A percentile compares a stretch with the other conserved stretches of the same genome.
Conservation (phyloP, 2,797 vertebrate species). For the Rhinoraja longicauda region DNA sequence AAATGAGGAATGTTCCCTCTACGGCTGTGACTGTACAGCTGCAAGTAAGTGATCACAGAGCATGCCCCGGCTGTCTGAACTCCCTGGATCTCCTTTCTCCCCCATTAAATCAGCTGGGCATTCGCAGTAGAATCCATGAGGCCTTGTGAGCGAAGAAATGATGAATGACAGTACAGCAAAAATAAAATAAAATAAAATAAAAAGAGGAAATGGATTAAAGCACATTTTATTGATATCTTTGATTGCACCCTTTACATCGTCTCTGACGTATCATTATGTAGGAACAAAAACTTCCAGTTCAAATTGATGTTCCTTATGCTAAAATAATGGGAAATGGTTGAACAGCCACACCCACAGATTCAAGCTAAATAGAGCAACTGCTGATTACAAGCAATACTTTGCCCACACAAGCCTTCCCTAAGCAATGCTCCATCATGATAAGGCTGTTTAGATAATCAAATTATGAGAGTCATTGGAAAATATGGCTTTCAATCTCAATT, state of each 20-base stretch:
- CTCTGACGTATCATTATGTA: neutral
- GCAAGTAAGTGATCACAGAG: neutral
- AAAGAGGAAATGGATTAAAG: neutral
- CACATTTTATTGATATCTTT: neutral
- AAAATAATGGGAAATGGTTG: too few relatives aligned
- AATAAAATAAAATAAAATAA: neutral
- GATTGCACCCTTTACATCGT: too few relatives aligned
- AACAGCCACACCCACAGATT: too few relatives aligned
- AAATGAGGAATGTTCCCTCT: neutral
- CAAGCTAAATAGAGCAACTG: too few relatives aligned
- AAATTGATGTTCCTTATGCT: neutral
- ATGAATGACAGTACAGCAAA: too few relatives aligned
- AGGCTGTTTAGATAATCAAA: too few relatives aligned
- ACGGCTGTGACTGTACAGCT: neutral
- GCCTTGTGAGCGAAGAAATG: too few relatives aligned
- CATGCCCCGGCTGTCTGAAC: neutral
- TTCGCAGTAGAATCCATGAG: neutral
- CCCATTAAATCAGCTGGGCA: neutral
- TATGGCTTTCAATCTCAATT: too few relatives aligned
- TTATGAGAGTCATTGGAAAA: too few relatives aligned
- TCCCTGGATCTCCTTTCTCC: neutral
- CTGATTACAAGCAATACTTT: too few relatives aligned
- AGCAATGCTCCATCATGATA: too few relatives aligned
- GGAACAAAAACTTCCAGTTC: neutral
- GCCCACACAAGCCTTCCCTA: too few relatives aligned